Evolutionary conservation across 2,113 vertebrate genomes (phyloP).

Genomic region (Bolborhynchus lineola): DNA sequence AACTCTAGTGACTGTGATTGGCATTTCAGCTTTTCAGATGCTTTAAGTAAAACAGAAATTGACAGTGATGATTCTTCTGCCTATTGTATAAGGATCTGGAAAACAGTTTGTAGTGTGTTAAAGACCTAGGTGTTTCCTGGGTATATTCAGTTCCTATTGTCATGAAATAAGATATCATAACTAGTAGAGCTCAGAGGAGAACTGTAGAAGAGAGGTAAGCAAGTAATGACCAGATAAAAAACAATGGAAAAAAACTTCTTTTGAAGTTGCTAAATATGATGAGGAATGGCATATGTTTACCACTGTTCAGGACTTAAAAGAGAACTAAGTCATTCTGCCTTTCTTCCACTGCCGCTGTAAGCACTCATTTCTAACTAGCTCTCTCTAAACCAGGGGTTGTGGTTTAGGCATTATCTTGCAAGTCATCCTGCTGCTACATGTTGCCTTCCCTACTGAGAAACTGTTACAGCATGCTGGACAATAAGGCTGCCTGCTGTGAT

Average conservation of each 20-base stretch:
- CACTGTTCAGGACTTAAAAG: background rate
- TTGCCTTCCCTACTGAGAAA: conserved; percentile 35
- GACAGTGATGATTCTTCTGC: background rate
- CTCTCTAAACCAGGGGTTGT: background rate
- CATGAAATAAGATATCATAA: background rate
- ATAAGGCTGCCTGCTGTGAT: conserved; percentile 10
- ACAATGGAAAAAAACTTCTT: background rate
- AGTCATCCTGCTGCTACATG: background rate
- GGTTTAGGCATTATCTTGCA: conserved; percentile 19
- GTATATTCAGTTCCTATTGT: background rate
- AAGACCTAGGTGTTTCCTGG: background rate
- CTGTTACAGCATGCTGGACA: background rate
- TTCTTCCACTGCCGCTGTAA: background rate
- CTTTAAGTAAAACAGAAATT: background rate
- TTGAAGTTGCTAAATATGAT: background rate
- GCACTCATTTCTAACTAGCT: background rate
- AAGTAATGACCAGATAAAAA: background rate
- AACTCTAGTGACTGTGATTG: background rate
- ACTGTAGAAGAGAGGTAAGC: background rate
- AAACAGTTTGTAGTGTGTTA: background rate
- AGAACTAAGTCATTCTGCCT: background rate
- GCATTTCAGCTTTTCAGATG: background rate
- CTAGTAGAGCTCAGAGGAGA: background rate
- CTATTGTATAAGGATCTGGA: background rate
- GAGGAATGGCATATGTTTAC: background rate